Percentiles rank a stretch among this genome's conserved stretches.
Evolutionary conservation across 1,140 invertebrate genomes (phyloP).

Genomic region (Telenomus remus): DNA sequence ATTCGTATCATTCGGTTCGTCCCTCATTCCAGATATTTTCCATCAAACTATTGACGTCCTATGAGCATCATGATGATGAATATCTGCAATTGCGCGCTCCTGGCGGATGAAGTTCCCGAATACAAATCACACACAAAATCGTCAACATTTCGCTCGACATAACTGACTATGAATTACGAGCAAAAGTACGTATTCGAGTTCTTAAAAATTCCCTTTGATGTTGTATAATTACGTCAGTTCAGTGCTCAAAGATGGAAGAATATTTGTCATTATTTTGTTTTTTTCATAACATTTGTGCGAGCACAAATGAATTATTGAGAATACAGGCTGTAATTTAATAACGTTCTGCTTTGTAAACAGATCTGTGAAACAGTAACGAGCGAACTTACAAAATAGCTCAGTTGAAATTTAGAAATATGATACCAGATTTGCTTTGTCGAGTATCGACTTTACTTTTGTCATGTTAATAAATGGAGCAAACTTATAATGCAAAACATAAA

Average conservation of each 20-base stretch:
- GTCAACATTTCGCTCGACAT: conserved; percentile 20
- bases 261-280: too few relatives aligned
- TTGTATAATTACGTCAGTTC: background rate
- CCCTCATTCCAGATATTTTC: conserved; percentile 52
- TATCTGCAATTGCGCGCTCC: conserved; percentile 41
- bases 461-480: too few relatives aligned
- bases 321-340: background rate
- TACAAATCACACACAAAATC: conserved; percentile 43
- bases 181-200: conserved; percentile 5
- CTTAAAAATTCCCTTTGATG: conserved; percentile 1
- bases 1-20: conserved; percentile 44
- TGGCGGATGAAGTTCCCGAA: conserved; percentile 33
- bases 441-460: too few relatives aligned
- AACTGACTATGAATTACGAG: conserved; percentile 2
- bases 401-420: too few relatives aligned
- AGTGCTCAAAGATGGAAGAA: background rate
- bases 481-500: background rate
- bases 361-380: too few relatives aligned
- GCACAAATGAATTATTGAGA: background rate
- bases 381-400: too few relatives aligned
- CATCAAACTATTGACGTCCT: conserved; percentile 56
- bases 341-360: too few relatives aligned
- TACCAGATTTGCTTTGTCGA: too few relatives aligned
- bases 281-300: too few relatives aligned
- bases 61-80: conserved; percentile 55